Percentiles rank a stretch among this genome's conserved stretches.
Evolutionary conservation across 2,888 invertebrate genomes (phyloP).

Genomic region (Oscheius onirici): DNA sequence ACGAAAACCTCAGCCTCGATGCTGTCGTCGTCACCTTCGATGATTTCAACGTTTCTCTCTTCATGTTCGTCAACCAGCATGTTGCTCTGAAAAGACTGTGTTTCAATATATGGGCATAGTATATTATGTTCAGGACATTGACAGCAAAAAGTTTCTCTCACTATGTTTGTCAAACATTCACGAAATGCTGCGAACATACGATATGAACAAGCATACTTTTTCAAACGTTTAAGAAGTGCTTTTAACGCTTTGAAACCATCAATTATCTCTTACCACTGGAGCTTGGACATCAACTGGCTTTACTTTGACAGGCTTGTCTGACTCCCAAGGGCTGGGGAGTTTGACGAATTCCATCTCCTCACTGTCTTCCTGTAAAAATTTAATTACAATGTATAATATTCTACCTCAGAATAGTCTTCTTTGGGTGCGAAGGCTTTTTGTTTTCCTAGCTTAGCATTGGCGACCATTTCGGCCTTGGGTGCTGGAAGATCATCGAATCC

Average conservation of each 20-base stretch:
- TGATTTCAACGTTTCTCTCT: constrained; percentile 6
- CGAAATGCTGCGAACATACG: no score
- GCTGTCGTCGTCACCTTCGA: constrained; percentile 3
- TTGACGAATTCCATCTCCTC: background rate
- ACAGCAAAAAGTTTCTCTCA: no score
- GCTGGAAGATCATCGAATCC: constrained; percentile 8
- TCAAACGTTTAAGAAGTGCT: no score
- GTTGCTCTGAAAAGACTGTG: background rate
- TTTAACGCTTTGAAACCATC: no score
- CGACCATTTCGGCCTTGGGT: constrained; percentile 10
- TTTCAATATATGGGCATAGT: background rate
- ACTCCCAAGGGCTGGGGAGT: background rate
- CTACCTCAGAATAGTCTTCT: no score
- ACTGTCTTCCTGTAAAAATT: background rate
- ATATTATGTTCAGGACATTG: no score
- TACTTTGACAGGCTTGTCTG: background rate
- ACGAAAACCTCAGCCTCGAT: constrained; percentile 8
- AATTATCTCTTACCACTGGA: no score
- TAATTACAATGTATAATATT: no score
- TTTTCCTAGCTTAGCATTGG: background rate
- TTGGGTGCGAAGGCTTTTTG: background rate
- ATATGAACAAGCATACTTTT: no score
- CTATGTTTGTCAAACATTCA: no score
- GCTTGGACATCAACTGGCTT: no score
- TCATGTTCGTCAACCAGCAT: constrained; percentile 15